Evolutionary conservation across 2,797 vertebrate species (phyloP).

Genomic region (Carcharodon carcharias): DNA sequence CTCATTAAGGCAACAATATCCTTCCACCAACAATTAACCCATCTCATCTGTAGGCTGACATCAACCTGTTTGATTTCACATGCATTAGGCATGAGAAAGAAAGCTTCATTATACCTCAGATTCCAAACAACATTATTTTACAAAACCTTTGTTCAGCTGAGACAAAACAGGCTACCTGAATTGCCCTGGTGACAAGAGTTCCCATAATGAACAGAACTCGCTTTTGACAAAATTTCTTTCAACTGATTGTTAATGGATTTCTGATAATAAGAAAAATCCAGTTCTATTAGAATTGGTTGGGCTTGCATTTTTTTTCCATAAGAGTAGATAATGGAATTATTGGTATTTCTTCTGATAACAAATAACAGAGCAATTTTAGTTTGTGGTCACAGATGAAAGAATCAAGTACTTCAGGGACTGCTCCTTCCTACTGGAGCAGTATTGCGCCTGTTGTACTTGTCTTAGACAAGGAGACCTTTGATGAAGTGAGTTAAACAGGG

Average conservation of each 20-base stretch:
- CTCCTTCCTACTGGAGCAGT: neutral
- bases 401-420: neutral
- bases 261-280: neutral
- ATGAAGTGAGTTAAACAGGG: conserved; percentile 47
- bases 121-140: neutral
- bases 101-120: conserved; percentile 27
- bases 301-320: neutral
- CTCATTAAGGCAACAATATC: conserved; percentile 42
- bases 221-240: neutral
- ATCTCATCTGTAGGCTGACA: conserved; percentile 27
- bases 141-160: neutral
- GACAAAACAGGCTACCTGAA: conserved; percentile 8
- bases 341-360: neutral
- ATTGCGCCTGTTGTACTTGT: conserved; percentile 46
- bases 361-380: neutral
- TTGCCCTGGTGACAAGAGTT: neutral
- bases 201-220: neutral
- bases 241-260: neutral
- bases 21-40: conserved; percentile 40
- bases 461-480: conserved; percentile 41
- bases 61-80: conserved; percentile 36
- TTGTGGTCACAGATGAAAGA: neutral
- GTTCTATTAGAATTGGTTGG: neutral
- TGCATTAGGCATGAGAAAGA: conserved; percentile 40
- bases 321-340: conserved; percentile 15